These are phyloP conservation scores for Congeria kusceri DNA, from an alignment of 2,888 invertebrate species.

Conservation along the genomic window DNA sequence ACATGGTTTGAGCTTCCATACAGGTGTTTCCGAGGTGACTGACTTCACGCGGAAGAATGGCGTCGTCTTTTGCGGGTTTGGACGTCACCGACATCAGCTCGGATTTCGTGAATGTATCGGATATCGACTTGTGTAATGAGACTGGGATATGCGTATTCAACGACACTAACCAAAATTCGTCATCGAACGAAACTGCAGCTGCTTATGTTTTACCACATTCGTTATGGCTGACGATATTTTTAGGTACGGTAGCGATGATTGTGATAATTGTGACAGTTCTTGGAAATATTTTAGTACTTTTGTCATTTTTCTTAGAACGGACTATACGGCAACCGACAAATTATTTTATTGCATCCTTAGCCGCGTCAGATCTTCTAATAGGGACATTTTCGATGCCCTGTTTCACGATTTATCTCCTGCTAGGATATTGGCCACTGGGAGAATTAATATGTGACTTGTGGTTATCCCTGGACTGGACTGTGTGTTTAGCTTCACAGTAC, in stretches of 20 bases:
- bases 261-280: constrained; percentile 96
- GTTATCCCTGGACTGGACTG: constrained; percentile 99
- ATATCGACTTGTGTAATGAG: too few species aligned
- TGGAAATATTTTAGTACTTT: constrained; percentile 97
- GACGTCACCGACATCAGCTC: too few species aligned
- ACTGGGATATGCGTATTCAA: too few species aligned
- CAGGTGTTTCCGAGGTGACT: too few species aligned
- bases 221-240: constrained; percentile 95
- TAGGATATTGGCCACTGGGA: constrained; percentile 98
- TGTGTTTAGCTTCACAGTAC: constrained; percentile 99
- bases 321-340: constrained; percentile 97
- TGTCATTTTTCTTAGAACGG: constrained; percentile 97
- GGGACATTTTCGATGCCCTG: constrained; percentile 99
- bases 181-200: background rate
- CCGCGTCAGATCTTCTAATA: constrained; percentile 98
- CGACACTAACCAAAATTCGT: background rate
- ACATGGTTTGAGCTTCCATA: too few species aligned
- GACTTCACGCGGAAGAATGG: too few species aligned
- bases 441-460: constrained; percentile 98
- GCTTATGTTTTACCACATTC: constrained; percentile 87
- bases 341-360: constrained; percentile 99
- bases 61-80: too few species aligned
- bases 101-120: too few species aligned
- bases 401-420: constrained; percentile 98
- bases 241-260: constrained; percentile 93